Evolutionary conservation across 2,797 vertebrate genomes (phyloP), one percentile per base, ranked within the genome.

Genomic region (Clarias pachynema): DNA sequence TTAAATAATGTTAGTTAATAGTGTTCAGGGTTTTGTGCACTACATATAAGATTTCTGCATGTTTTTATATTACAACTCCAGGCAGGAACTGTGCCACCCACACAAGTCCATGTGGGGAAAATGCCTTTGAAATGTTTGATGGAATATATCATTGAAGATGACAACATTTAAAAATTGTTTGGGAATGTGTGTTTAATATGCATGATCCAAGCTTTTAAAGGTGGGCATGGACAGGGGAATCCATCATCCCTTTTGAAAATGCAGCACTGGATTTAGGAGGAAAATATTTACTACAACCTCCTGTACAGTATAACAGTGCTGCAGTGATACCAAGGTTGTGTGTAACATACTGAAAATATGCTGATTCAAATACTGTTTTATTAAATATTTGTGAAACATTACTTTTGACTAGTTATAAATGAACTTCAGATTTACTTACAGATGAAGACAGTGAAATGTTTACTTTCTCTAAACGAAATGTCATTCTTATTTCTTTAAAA

Each of bases 121-220:
- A 84, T 40, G 49, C 69, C 73, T 84, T 62, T 81, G 79, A 49
- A 85, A 84, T 91, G 89, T 94, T 93, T 94, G 92, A 95, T 94
- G 91, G 93, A 87, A 93, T 94, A 92, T 89, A 94, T 95, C 93
- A 95, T 92, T 95, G 93, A 94, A 93, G 90, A 92, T 94, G 95
- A 95, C 94, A 95, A 95, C 93, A 93, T 95, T 91, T 93, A 93
- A 94, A 95, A 94, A 95, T 91, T 95, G 93, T 95, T 95, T 95
- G 93, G 92, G 93, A 90, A 92, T 93, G 90, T 89, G 86, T 91
- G 93, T 94, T 95, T 93, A 95, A 95, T 95, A 95, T 95, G 93
- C 93, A 96, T 95, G 92, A 94, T 94, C 90, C 90, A 88, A 88
- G 85, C 89, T 93, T 95, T 94, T 93, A 94, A 95, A 95, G 94